A percentile compares a stretch with the other conserved stretches of the same genome.
These are phyloP conservation scores for Tetranychus truncatus DNA, from an alignment of 2,888 invertebrate genomes.

Conservation along the genomic window DNA sequence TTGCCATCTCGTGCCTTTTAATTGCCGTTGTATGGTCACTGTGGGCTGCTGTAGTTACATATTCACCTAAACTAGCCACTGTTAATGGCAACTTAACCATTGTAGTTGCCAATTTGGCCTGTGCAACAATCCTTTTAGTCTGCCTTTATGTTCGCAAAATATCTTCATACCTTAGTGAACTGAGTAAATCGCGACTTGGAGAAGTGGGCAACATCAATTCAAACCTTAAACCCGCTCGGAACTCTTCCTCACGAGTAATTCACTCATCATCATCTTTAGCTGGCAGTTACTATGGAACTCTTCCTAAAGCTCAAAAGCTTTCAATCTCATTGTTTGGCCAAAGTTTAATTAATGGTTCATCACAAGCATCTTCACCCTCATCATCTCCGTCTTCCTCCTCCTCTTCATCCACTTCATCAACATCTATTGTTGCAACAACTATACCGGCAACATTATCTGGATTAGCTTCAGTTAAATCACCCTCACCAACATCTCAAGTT, in stretches of 20 bases:
- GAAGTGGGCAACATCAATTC: neutral
- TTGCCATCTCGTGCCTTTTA: slow-evolving; percentile 32
- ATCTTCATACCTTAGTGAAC: slow-evolving; percentile 27
- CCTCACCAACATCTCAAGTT: neutral
- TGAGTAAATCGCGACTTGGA: slow-evolving; percentile 15
- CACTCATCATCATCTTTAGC: slow-evolving; percentile 3
- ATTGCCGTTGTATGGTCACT: slow-evolving; percentile 33
- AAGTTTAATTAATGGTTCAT: neutral
- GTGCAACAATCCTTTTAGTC: slow-evolving; percentile 33
- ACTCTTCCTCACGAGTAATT: neutral
- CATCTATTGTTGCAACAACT: neutral
- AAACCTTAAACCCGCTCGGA: neutral
- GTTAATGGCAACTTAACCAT: slow-evolving; percentile 30
- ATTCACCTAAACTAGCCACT: slow-evolving; percentile 30
- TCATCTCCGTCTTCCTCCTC: neutral
- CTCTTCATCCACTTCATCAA: neutral
- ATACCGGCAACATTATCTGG: neutral
- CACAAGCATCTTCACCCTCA: neutral
- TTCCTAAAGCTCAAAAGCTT: slow-evolving; percentile 5
- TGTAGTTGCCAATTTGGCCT: slow-evolving; percentile 33
- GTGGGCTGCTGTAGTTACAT: slow-evolving; percentile 33
- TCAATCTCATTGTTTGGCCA: neutral
- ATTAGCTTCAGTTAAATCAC: neutral
- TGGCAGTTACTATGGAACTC: neutral
- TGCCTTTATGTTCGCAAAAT: slow-evolving; percentile 34